phyloP scores from a whole-genome alignment of 2,797 vertebrate genomes.

The Xenops minutus region DNA sequence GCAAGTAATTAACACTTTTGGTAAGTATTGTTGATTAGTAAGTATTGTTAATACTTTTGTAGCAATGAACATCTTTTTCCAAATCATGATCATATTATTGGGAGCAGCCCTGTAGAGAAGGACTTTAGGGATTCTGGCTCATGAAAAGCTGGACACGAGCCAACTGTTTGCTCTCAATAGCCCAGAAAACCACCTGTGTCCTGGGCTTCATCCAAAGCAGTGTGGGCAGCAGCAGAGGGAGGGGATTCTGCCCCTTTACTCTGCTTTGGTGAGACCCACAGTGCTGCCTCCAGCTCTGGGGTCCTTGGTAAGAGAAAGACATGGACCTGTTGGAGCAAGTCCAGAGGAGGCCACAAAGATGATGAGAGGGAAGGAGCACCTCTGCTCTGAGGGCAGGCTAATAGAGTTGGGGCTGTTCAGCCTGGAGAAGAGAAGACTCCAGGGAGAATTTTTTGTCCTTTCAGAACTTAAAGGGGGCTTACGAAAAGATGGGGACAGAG shows the following conservation, averaged over 20 bases:
- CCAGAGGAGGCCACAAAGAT: background rate
- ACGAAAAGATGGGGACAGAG: background rate
- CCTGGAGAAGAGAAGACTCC: background rate
- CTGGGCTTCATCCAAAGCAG: background rate
- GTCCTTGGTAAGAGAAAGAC: background rate
- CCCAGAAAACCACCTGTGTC: background rate
- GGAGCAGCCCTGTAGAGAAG: background rate
- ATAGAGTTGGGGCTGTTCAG: background rate
- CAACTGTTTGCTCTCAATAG: rapidly evolving
- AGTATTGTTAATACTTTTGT: background rate
- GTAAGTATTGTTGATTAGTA: background rate
- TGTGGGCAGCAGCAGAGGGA: background rate
- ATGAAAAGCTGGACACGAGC: background rate
- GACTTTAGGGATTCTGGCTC: background rate
- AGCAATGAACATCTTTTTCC: background rate
- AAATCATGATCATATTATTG: background rate
- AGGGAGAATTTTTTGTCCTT: rapidly evolving
- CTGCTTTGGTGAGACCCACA: background rate
- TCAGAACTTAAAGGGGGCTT: background rate
- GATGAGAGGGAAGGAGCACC: background rate
- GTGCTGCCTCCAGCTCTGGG: background rate
- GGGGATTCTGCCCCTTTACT: background rate
- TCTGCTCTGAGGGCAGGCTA: background rate
- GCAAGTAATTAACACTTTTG: background rate
- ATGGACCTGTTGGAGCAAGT: rapidly evolving